phyloP scores from a whole-genome alignment of 2,888 invertebrate genomes.

The Lithophane semibrunnea region DNA sequence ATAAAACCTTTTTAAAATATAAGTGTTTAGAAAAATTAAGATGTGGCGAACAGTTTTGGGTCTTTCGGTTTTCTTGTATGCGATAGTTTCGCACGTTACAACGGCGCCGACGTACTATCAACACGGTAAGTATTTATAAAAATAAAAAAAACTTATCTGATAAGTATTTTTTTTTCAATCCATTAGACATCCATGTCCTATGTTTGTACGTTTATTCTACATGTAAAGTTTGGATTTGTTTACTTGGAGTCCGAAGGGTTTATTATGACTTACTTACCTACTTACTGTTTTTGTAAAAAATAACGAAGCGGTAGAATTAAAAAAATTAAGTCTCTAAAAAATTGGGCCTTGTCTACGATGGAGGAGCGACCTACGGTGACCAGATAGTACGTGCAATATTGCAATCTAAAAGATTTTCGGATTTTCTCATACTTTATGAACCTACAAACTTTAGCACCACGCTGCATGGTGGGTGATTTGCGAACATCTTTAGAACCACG shows the following conservation, averaged over 20 bases:
- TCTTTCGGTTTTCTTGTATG: slow-evolving; percentile 63
- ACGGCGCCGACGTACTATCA: slow-evolving; percentile 74
- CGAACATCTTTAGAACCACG: no score
- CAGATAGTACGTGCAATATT: no score
- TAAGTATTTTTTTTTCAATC: neutral
- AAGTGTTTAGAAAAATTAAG: neutral
- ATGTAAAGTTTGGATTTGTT: neutral
- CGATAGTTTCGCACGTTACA: slow-evolving; percentile 68
- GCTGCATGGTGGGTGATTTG: neutral
- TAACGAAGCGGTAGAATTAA: no score
- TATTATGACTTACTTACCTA: neutral
- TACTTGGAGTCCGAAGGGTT: neutral
- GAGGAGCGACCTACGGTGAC: no score
- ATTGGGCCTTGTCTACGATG: no score
- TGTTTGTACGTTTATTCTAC: neutral
- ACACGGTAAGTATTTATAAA: slow-evolving; percentile 76
- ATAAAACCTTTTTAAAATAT: neutral
- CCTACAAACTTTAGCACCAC: neutral
- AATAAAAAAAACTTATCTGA: neutral
- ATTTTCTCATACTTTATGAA: neutral
- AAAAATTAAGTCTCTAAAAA: neutral
- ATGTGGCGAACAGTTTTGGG: slow-evolving; percentile 70
- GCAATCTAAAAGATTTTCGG: neutral
- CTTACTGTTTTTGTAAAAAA: neutral
- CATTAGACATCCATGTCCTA: no score